Evolutionary conservation across 2,888 invertebrate species (phyloP).

Genomic region (Nysson spinosus): DNA sequence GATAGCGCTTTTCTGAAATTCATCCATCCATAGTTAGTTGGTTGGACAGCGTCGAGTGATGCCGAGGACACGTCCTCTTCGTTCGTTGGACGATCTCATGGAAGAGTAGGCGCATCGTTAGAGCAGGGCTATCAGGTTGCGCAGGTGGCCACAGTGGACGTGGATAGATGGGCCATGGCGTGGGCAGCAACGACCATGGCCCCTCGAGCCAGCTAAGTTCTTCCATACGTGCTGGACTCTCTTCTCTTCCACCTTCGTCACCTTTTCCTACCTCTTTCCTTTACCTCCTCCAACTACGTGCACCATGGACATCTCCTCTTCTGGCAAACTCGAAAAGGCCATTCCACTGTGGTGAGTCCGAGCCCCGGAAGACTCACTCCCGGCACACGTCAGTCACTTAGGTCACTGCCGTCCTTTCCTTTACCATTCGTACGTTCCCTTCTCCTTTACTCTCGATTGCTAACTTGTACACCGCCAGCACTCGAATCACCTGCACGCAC

Average conservation of each 20-base stretch:
- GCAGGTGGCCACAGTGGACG: constrained; percentile 61
- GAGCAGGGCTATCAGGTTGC: constrained; percentile 57
- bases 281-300: constrained; percentile 19
- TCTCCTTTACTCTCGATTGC: constrained; percentile 41
- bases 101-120: constrained; percentile 59
- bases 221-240: constrained; percentile 5
- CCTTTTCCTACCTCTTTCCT: constrained; percentile 17
- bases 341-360: constrained; percentile 30
- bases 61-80: constrained; percentile 36
- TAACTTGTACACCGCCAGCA: constrained; percentile 23
- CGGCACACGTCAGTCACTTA: constrained; percentile 48
- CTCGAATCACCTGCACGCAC: constrained; percentile 48
- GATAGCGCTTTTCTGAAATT: constrained; percentile 11
- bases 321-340: constrained; percentile 40
- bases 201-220: constrained; percentile 44
- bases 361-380: constrained; percentile 64
- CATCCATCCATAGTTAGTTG: constrained; percentile 18
- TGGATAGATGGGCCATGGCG: constrained; percentile 66
- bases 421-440: constrained; percentile 25
- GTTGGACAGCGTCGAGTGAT: background rate
- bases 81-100: constrained; percentile 39
- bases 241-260: constrained; percentile 5
- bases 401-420: constrained; percentile 49
- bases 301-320: constrained; percentile 22
- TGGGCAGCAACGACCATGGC: constrained; percentile 52